phyloP scores from a whole-genome alignment of 2,888 invertebrate species.

The Aleiodes leptofemur region DNA sequence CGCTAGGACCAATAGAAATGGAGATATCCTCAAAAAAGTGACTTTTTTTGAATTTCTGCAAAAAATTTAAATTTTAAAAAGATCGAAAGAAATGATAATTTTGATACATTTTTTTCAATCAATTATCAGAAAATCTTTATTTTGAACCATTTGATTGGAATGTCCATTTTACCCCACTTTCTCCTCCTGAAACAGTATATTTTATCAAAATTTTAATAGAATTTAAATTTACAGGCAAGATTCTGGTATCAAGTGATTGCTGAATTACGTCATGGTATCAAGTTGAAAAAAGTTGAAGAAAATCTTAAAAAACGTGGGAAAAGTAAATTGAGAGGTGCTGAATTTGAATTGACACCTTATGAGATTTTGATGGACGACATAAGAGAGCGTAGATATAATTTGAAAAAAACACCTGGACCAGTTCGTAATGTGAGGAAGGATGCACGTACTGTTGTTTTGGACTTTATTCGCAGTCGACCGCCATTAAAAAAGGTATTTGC shows the following conservation, averaged over 20 bases:
- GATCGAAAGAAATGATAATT: too few species aligned
- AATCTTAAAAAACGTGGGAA: conserved; percentile 63
- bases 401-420: conserved; percentile 89
- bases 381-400: conserved; percentile 90
- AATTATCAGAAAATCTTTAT: too few species aligned
- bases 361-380: conserved; percentile 98
- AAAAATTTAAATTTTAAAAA: too few species aligned
- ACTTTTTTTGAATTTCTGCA: too few species aligned
- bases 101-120: too few species aligned
- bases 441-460: conserved; percentile 95
- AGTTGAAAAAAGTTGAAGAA: conserved; percentile 86
- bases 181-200: background rate
- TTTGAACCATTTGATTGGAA: too few species aligned
- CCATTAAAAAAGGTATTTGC: conserved; percentile 89
- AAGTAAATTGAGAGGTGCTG: conserved; percentile 82
- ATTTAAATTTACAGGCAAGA: conserved; percentile 83
- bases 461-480: conserved; percentile 96
- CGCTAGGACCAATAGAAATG: too few species aligned
- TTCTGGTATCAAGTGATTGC: conserved; percentile 97
- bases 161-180: too few species aligned
- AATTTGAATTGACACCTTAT: conserved; percentile 96
- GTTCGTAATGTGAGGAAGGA: conserved; percentile 87
- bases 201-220: background rate
- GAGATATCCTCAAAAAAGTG: too few species aligned
- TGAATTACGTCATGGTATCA: conserved; percentile 92